Evolutionary conservation across 1,140 invertebrate species (phyloP), one percentile per base, ranked within the genome.

Genomic region (Ceratina calcarata): DNA sequence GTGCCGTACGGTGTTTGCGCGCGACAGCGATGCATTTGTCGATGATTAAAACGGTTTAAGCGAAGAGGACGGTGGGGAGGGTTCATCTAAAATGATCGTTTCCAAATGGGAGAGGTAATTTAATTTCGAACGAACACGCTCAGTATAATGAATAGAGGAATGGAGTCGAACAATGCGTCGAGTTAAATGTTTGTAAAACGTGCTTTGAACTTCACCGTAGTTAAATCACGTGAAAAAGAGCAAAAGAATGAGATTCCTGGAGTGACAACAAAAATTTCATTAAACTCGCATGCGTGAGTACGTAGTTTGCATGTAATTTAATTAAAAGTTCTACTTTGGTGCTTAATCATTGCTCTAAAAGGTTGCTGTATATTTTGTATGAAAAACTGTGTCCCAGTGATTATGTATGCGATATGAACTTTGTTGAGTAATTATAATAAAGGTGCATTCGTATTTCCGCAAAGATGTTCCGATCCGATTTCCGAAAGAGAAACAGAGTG

Each of bases 51-150:
- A 62, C n/a, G 16, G 18, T 61, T 32, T 16, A 22, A 69, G n/a
- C 4, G 7, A 18, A 18, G 8, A 12, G 2, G 66, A 32, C 27
- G 1, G 27, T 4, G 27, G 27, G 27, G 0, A 45, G 7, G 45
- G 55, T 37, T 37, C 10, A 70, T 61, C 61, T 22, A 37, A 58
- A 70, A 62, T 70, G 55, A 32, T 62, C 45, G 66, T 32, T 32
- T 27, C 32, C n/a, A 69, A 77, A 51, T 60, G 37, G 12, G 18
- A 27, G 12, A 37, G 66, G 37, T 69, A 69, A 60, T 77, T 69
- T 27, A 20, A 51, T 77, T 60, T 27, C 32, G 37, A n/a, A 51
- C n/a, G 18, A 69, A 32, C 58, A 15, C 22, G 55, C 20, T 60
- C 27, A 20, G 49, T 15, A 15, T 15, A 12, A 70, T 51, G 22